Evolutionary conservation across 2,113 vertebrate genomes (phyloP).

Genomic region (Actinemys pallida): DNA sequence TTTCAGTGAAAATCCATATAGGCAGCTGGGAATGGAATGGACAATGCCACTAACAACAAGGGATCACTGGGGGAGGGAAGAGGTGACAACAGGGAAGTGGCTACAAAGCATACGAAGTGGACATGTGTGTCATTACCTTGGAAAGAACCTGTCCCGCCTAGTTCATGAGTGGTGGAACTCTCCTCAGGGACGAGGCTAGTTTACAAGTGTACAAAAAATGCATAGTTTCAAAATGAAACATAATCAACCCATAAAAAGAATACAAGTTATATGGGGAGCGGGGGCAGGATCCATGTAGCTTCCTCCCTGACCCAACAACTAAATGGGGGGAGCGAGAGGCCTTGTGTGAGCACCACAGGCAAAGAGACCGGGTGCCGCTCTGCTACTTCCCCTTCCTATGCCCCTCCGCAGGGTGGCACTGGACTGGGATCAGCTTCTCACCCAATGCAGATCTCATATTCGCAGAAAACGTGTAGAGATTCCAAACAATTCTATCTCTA

Average conservation of each 20-base stretch:
- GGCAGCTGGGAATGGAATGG: neutral
- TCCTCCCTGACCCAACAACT: neutral
- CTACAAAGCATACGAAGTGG: neutral
- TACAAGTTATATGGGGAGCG: neutral
- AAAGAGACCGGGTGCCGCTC: neutral
- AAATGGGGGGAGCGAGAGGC: neutral
- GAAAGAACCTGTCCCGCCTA: neutral
- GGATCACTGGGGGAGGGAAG: neutral
- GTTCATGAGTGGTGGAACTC: neutral
- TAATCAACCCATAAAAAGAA: neutral
- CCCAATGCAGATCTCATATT: neutral
- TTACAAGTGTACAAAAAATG: neutral
- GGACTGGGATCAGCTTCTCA: neutral
- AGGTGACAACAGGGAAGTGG: neutral
- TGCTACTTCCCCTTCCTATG: neutral
- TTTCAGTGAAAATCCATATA: neutral
- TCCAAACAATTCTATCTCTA: neutral
- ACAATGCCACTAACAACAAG: neutral
- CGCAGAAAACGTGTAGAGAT: neutral
- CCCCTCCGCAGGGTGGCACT: neutral
- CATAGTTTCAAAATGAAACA: neutral
- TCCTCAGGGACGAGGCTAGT: neutral
- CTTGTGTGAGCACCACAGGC: neutral
- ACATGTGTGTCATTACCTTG: neutral
- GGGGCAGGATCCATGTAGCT: neutral